phyloP scores from a whole-genome alignment of 2,113 vertebrate species.

The Addax nasomaculatus region DNA sequence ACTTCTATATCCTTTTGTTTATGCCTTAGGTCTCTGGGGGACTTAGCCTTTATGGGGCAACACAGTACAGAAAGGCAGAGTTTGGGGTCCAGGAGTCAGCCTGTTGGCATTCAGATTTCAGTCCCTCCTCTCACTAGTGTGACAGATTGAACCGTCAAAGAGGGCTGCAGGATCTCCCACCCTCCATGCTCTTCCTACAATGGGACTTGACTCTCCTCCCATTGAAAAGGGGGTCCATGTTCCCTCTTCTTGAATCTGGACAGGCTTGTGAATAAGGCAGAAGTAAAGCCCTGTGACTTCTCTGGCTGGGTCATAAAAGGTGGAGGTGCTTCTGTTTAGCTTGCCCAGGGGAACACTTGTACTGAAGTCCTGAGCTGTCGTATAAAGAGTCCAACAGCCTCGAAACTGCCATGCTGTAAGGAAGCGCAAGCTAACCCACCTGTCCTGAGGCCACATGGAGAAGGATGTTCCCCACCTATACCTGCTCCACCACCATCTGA shows the following conservation, averaged over 20 bases:
- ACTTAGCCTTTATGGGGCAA: background rate
- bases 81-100: background rate
- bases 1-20: background rate
- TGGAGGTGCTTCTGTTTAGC: background rate
- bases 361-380: too few species aligned
- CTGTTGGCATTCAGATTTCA: background rate
- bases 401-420: background rate
- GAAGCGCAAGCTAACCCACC: background rate
- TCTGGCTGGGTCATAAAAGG: background rate
- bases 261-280: background rate
- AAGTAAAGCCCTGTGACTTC: background rate
- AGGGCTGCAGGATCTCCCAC: background rate
- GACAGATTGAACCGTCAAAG: too few species aligned
- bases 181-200: background rate
- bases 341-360: background rate
- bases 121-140: background rate
- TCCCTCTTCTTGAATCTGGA: background rate
- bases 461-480: background rate
- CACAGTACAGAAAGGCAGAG: background rate
- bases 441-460: background rate
- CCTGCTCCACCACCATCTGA: background rate
- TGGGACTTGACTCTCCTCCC: background rate
- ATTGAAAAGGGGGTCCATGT: background rate
- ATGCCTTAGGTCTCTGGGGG: background rate
- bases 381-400: background rate